A percentile compares a stretch with the other conserved stretches of the same genome.
These are phyloP conservation scores for Scaptomyza graminum DNA, from an alignment of 1,140 invertebrate species.

Conservation along the genomic window DNA sequence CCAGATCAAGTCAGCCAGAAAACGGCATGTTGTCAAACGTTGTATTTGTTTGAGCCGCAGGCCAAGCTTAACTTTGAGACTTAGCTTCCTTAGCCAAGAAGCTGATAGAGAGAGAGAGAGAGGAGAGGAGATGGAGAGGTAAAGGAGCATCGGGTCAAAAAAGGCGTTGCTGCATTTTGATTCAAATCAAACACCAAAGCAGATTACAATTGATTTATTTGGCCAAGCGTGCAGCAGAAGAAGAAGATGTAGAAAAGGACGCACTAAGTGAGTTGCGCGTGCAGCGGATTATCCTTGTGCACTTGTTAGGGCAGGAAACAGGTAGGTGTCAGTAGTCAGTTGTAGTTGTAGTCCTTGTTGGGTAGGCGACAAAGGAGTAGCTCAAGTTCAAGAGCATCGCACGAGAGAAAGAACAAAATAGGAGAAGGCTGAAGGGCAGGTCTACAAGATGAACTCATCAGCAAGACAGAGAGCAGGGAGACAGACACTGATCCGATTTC, in stretches of 20 bases:
- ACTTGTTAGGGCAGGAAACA: constrained; percentile 56
- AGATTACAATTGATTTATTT: constrained; percentile 82
- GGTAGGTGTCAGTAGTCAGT: constrained; percentile 19
- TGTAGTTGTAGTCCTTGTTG: too few relatives aligned
- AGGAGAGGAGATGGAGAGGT: not conserved
- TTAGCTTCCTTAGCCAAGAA: constrained; percentile 14
- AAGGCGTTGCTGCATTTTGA: constrained; percentile 77
- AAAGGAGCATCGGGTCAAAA: constrained; percentile 17
- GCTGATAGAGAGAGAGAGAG: too few relatives aligned
- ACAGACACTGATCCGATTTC: constrained; percentile 56
- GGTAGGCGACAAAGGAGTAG: constrained; percentile 40
- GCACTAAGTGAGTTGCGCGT: not conserved
- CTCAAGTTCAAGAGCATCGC: constrained; percentile 63
- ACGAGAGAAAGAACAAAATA: not conserved
- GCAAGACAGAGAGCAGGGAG: not conserved
- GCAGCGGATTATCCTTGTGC: constrained; percentile 61
- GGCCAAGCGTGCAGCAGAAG: not conserved
- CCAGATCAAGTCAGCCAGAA: constrained; percentile 53
- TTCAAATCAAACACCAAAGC: constrained; percentile 77
- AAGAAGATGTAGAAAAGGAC: not conserved
- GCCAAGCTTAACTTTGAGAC: constrained; percentile 55
- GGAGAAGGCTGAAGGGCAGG: constrained; percentile 3
- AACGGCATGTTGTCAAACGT: constrained; percentile 79
- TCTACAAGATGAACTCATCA: constrained; percentile 68
- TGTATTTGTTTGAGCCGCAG: constrained; percentile 70